Evolutionary conservation across 2,797 vertebrate species (phyloP), one percentile per base, ranked within the genome.

Genomic region (Scomberomorus guttatus): DNA sequence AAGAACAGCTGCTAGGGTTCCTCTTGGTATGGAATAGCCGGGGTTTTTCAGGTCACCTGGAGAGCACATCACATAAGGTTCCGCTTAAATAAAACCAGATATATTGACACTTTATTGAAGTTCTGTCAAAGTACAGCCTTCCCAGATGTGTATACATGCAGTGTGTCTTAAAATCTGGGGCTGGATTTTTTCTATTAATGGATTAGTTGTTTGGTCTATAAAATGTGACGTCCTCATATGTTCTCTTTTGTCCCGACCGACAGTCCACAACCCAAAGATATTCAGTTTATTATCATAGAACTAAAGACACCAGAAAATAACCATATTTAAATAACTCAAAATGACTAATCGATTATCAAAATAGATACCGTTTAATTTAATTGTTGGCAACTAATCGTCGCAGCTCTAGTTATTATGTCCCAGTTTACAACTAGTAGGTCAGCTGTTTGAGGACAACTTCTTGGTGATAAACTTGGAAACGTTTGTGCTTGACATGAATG

Each of bases 1-100:
- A 37, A 95, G 37, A 1, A 97, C 95, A 0, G 95, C 96, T 0
- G 95, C 79, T 20, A 96, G 93, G 0, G 95, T 96, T 62, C 96
- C 96, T 86, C 94, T 92, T 1, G 96, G 96, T 72, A 97, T 97
- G 8, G 96, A 95, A 66, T 93, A 94, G 78, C 96, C 95, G 13
- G 96, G 95, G 69, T 96, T 95, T 89, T 95, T 96, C 80, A 97
- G 86, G 71, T 97, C 96, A 8, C 96, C 96, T 97, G 25, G 8
- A 64, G n/a, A 82, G 75, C 34, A 76, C 15, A 74, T 17, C 8
- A 39, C n/a, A 71, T 14, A 60, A 20, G 1, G 18, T 52, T 4
- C 8, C 25, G 29, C 25, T 48, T 57, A 11, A 55, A 57, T 11
- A 77, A 27, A 70, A 55, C 7, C 24, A 73, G 46, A 57, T 51